Percentiles rank a stretch among this genome's conserved stretches.
Evolutionary conservation across 2,888 invertebrate species (phyloP).

Genomic region (Eremobia ochroleuca): DNA sequence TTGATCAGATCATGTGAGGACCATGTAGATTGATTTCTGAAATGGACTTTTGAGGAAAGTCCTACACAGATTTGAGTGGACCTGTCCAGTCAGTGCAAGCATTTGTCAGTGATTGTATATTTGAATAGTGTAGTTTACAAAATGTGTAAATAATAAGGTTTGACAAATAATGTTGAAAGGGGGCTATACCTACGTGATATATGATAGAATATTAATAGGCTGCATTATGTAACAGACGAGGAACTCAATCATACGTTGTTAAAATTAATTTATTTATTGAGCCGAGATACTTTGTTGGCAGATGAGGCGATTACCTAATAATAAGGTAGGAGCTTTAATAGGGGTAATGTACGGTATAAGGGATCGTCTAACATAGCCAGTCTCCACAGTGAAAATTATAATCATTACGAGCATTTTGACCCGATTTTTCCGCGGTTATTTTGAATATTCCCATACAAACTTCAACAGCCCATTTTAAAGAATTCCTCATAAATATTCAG

Average conservation of each 20-base stretch:
- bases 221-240: background rate
- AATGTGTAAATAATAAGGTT: background rate
- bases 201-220: background rate
- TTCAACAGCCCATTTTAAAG: background rate
- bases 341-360: background rate
- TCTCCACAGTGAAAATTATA: background rate
- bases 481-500: conserved; percentile 5
- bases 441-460: background rate
- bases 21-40: too few relatives aligned
- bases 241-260: background rate
- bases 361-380: background rate
- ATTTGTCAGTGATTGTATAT: background rate
- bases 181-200: background rate
- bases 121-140: background rate
- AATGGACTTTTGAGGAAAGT: too few relatives aligned
- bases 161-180: background rate
- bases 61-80: too few relatives aligned
- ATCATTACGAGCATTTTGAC: background rate
- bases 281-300: background rate
- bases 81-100: too few relatives aligned
- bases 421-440: background rate
- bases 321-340: background rate
- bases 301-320: conserved; percentile 8
- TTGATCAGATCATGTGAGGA: too few relatives aligned
- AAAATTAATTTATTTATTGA: conserved; percentile 7